Conservation (phyloP, 2,113 vertebrate genomes). For the Trichechus manatus region DNA sequence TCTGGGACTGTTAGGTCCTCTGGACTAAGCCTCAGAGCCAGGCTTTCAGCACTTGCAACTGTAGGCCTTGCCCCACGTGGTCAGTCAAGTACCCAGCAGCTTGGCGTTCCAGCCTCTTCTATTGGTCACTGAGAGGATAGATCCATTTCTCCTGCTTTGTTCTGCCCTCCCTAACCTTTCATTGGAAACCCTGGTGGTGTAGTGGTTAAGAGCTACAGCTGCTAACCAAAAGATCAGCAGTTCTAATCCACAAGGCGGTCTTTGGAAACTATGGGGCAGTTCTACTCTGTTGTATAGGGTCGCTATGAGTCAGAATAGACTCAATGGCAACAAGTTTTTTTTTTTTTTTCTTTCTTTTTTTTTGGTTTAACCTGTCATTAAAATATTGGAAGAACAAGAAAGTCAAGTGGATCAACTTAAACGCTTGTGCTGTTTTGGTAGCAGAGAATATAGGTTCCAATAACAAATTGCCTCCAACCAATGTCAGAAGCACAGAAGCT, state of each 20-base stretch:
- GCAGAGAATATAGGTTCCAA: background rate
- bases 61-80: background rate
- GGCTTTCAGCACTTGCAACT: background rate
- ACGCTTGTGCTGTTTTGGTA: background rate
- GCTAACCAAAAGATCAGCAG: no score
- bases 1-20: background rate
- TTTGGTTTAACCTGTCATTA: background rate
- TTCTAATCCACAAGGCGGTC: no score
- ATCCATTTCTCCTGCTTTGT: background rate
- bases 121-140: background rate
- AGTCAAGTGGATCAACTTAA: background rate
- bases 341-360: no score
- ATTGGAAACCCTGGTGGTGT: no score
- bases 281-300: no score
- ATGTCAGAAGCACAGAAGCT: background rate
- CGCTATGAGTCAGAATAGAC: no score
- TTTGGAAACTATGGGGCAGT: no score
- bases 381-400: background rate
- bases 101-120: background rate
- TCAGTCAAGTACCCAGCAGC: background rate
- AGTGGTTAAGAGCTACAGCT: no score
- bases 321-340: no score
- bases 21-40: background rate
- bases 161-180: no score
- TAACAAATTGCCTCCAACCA: background rate